A percentile compares a stretch with the other conserved stretches of the same genome.
Conservation (phyloP, 2,113 vertebrate species). For the human region GRCh38 chr1:5000001-5000500, state of each 20-base stretch:
- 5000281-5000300: rapidly evolving
- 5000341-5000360: rapidly evolving
- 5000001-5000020: background rate
- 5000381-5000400: rapidly evolving
- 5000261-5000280: rapidly evolving
- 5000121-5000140: rapidly evolving
- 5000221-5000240: background rate
- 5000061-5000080: background rate
- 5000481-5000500: background rate
- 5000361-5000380: no score
- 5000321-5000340: rapidly evolving
- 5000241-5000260: background rate
- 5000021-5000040: background rate
- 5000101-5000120: background rate
- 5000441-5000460: no score
- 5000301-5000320: rapidly evolving
- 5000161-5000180: background rate
- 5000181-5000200: background rate
- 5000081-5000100: no score
- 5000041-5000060: background rate
- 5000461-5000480: no score
- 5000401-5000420: rapidly evolving
- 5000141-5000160: rapidly evolving
- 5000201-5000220: no score
- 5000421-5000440: no score